Evolutionary conservation across 2,113 vertebrate genomes (phyloP).

Genomic region (Raphicerus campestris): DNA sequence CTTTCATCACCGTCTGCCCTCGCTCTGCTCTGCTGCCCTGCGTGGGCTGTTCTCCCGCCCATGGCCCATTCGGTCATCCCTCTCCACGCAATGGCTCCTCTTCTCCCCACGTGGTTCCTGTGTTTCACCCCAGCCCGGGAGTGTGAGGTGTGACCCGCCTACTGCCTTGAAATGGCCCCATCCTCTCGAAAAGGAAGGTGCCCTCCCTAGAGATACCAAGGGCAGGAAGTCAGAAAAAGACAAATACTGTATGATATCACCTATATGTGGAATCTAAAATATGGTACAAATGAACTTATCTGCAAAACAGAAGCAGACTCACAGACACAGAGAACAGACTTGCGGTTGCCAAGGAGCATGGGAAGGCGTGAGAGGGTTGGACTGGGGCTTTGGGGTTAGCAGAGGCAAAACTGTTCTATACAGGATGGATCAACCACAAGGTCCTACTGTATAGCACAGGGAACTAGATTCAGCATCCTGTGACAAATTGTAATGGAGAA

Average conservation of each 20-base stretch:
- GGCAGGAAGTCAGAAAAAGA: background rate
- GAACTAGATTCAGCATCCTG: background rate
- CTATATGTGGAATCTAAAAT: background rate
- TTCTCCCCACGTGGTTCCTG: background rate
- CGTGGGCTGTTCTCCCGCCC: rapidly evolving
- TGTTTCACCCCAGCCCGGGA: rapidly evolving
- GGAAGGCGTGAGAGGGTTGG: background rate
- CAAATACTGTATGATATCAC: rapidly evolving
- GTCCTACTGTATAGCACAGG: background rate
- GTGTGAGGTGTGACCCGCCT: background rate
- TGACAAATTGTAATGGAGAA: background rate
- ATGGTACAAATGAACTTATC: too few species aligned
- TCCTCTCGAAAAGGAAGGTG: background rate
- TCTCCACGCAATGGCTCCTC: rapidly evolving
- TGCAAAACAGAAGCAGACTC: background rate
- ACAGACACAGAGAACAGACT: background rate
- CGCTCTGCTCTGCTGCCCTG: rapidly evolving
- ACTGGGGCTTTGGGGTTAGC: background rate
- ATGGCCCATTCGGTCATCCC: rapidly evolving
- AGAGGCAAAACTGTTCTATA: background rate
- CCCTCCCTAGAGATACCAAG: background rate
- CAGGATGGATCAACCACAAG: background rate
- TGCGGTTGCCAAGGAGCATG: background rate
- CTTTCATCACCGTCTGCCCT: rapidly evolving
- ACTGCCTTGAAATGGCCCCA: background rate